Percentiles rank a stretch among this genome's conserved stretches.
Conservation (phyloP, 2,888 invertebrate species). For the Mesopsocus fuscifrons region DNA sequence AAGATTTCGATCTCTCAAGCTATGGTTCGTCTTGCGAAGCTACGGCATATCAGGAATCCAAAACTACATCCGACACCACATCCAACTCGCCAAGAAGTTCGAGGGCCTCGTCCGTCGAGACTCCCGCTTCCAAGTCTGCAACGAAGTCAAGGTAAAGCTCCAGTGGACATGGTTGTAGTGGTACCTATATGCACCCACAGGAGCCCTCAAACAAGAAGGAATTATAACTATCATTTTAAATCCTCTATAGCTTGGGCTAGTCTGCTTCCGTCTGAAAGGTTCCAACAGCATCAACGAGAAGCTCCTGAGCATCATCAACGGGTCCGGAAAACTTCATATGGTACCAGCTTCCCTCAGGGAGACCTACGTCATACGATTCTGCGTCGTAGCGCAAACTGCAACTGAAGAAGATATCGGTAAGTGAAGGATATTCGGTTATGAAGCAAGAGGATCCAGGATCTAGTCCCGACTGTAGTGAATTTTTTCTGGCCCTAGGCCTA, state of each 20-base stretch:
- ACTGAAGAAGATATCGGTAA: constrained; percentile 62
- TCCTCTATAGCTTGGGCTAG: constrained; percentile 71
- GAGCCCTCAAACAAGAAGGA: too few relatives aligned
- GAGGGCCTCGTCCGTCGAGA: constrained; percentile 64
- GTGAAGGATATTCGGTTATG: too few relatives aligned
- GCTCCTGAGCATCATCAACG: constrained; percentile 78
- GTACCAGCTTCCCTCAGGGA: constrained; percentile 84
- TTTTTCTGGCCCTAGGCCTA: too few relatives aligned
- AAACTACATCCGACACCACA: constrained; percentile 81
- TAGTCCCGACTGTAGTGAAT: neutral
- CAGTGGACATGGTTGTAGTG: too few relatives aligned
- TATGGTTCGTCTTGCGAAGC: constrained; percentile 92
- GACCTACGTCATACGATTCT: constrained; percentile 82
- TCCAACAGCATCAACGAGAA: constrained; percentile 66
- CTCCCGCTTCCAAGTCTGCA: constrained; percentile 75
- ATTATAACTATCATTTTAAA: too few relatives aligned
- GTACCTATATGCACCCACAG: too few relatives aligned
- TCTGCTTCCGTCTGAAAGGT: constrained; percentile 77
- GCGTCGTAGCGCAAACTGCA: constrained; percentile 81
- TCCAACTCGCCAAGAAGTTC: constrained; percentile 75
- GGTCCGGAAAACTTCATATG: constrained; percentile 91
- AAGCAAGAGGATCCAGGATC: neutral
- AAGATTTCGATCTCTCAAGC: constrained; percentile 82
- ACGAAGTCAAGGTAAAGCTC: constrained; percentile 64
- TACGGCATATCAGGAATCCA: constrained; percentile 90